Base-by-base conservation (phyloP, 2,888 invertebrate genomes). In the Noctua fimbriata region DNA sequence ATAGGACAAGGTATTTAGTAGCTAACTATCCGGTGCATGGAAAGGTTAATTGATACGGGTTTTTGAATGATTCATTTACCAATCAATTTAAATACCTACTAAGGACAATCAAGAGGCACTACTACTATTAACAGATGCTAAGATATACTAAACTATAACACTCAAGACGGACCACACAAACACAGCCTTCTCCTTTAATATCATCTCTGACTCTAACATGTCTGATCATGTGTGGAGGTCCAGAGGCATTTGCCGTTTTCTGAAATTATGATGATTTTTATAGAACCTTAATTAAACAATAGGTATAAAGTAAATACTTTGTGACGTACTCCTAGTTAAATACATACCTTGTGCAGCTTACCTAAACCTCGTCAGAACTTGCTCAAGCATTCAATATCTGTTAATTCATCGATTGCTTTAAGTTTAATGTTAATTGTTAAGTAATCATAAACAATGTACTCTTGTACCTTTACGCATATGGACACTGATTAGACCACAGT, bases 401-500 rank as follows among this genome's bases (percentile, higher is more conserved):
- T 18, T 66, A 47, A 66, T 36, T 69, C 49, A 69, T 65, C 18
- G 41, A 67, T 58, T 60, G 24, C n/a, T 32, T 49, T 69, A 49
- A 52, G 41, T 79, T 58, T 60, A 69, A 72, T 67, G 41, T 72
- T 67, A 72, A 52, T n/a, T 72, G n/a, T 36, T 44, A 52, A 60
- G 41, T 28, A 18, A 2, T 55, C 52, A 41, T 52, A 67, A 67
- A 44, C 16, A 28, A 69, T 47, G 52, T 24, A 52, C 7, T 1
- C 1, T 0, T 0, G 60, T n/a, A 47, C n/a, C 14, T 28, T 10
- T 28, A 60, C n/a, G 28, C 18, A 63, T 70, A 81, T 82, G 70
- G 58, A 75, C 82, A 82, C 70, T 36, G 32, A 67, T 67, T 74
- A 74, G 7, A 67, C 60, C 44, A 60, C 41, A 60, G 82, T 66